Evolutionary conservation across 2,797 vertebrate species (phyloP).

Genomic region (Pristis pectinata): DNA sequence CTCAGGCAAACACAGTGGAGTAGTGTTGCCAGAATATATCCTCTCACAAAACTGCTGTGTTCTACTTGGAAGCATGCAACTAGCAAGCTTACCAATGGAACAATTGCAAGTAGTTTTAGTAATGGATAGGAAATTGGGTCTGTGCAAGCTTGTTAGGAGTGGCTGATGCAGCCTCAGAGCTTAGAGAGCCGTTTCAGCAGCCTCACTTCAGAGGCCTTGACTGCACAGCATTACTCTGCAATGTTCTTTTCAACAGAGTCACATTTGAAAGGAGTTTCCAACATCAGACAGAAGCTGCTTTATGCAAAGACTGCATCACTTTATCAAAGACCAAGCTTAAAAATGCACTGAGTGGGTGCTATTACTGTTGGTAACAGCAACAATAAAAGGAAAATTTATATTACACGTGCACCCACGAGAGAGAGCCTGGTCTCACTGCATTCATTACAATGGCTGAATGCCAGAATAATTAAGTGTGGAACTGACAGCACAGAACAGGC

Average conservation of each 20-base stretch:
- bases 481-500: not conserved
- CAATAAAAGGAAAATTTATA: not conserved
- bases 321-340: too few species aligned
- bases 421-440: not conserved
- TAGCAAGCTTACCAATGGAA: not conserved
- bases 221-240: not conserved
- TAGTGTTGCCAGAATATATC: not conserved
- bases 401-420: not conserved
- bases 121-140: not conserved
- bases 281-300: too few species aligned
- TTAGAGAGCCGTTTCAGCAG: not conserved
- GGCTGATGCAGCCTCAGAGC: not conserved
- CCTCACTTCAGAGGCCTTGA: not conserved
- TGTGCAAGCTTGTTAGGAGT: not conserved
- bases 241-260: not conserved
- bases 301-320: too few species aligned
- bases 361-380: not conserved
- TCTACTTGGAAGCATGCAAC: not conserved
- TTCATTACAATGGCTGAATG: not conserved
- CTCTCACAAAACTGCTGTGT: not conserved
- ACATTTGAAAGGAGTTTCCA: not conserved
- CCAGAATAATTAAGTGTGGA: not conserved
- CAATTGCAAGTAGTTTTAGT: not conserved
- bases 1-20: not conserved
- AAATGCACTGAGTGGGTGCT: not conserved